Percentiles rank a stretch among this genome's conserved stretches.
Conservation (phyloP, 2,888 invertebrate genomes). For the Notodonta ziczac region DNA sequence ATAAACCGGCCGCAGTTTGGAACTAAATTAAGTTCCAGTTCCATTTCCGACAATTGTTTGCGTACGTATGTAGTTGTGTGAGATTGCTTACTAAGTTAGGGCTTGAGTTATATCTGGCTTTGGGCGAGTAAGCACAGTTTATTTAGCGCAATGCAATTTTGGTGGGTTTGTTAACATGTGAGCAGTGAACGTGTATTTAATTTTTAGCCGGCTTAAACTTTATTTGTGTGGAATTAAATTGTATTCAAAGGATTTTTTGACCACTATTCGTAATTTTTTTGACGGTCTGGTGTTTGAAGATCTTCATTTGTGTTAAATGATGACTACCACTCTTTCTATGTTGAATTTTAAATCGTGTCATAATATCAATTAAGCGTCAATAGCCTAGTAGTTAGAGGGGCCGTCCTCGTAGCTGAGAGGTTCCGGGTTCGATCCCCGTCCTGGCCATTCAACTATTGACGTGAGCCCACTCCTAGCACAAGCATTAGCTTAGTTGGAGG, state of each 20-base stretch:
- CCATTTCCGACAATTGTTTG: slow-evolving; percentile 23
- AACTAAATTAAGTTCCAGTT: slow-evolving; percentile 58
- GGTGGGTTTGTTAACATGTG: not conserved
- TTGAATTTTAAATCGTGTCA: too few relatives aligned
- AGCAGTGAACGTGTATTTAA: not conserved
- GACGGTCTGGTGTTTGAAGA: too few relatives aligned
- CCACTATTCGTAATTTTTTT: too few relatives aligned
- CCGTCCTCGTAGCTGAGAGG: too few relatives aligned
- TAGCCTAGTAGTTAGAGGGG: too few relatives aligned
- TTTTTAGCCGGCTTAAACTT: not conserved
- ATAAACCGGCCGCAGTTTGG: slow-evolving; percentile 51
- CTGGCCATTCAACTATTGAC: too few relatives aligned
- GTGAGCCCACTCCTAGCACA: too few relatives aligned
- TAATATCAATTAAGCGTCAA: too few relatives aligned
- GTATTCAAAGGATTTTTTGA: not conserved
- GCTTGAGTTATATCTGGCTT: slow-evolving; percentile 32
- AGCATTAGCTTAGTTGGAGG: too few relatives aligned
- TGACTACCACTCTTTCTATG: too few relatives aligned
- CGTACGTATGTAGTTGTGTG: slow-evolving; percentile 22
- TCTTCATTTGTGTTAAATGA: too few relatives aligned
- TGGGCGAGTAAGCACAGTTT: slow-evolving; percentile 36
- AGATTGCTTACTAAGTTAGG: slow-evolving; percentile 31
- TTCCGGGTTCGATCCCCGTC: too few relatives aligned
- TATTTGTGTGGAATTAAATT: not conserved
- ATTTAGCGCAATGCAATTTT: slow-evolving; percentile 24